Conservation (phyloP, 2,797 vertebrate genomes). For the Phoeniculus purpureus region DNA sequence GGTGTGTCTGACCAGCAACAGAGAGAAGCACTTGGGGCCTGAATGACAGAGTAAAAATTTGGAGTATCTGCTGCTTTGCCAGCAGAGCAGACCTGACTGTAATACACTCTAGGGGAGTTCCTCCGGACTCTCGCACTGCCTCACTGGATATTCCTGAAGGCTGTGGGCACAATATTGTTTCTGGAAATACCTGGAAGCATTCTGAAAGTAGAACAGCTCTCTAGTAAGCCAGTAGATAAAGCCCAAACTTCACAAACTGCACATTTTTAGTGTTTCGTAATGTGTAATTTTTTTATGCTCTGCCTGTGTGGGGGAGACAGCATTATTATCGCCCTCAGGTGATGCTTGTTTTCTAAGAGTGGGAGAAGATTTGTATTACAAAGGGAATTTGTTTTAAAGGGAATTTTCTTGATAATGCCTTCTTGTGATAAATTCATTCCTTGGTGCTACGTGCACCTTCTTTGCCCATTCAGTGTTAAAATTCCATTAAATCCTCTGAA, state of each 20-base stretch:
- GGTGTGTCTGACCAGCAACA: neutral
- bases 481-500: neutral
- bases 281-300: neutral
- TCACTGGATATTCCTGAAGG: neutral
- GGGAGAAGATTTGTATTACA: neutral
- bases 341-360: neutral
- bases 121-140: neutral
- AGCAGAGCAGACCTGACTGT: neutral
- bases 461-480: neutral
- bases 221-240: neutral
- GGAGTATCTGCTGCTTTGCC: neutral
- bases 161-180: neutral
- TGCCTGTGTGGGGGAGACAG: rapidly evolving
- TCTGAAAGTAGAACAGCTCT: neutral
- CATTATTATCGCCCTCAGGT: neutral
- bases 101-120: neutral
- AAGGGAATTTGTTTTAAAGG: neutral
- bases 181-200: neutral
- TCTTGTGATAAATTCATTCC: neutral
- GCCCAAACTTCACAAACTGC: neutral
- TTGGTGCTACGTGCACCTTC: rapidly evolving
- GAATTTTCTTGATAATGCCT: neutral
- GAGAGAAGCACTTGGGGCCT: neutral
- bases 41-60: neutral
- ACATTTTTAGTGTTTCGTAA: neutral